phyloP scores from a whole-genome alignment of 2,113 vertebrate species.

The Melanotaenia duboulayi region DNA sequence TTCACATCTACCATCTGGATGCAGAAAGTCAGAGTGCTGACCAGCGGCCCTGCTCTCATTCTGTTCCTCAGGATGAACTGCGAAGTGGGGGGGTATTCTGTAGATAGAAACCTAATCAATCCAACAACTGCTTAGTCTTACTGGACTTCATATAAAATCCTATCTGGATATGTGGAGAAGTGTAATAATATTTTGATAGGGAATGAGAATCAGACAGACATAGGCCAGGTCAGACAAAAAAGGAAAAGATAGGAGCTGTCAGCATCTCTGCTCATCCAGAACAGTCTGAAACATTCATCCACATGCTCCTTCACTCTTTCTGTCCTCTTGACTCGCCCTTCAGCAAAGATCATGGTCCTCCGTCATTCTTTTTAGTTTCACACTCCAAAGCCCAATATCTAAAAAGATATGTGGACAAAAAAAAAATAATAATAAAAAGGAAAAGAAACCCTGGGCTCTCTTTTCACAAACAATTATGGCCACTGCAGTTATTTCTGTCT shows the following conservation, averaged over 20 bases:
- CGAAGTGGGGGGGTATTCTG: constrained; percentile 34
- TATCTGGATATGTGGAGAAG: constrained; percentile 35
- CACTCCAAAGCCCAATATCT: constrained; percentile 65
- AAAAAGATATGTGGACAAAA: constrained; percentile 68
- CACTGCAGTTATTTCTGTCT: constrained; percentile 57
- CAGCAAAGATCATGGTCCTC: constrained; percentile 44
- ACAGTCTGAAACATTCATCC: constrained; percentile 58
- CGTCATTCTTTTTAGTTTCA: constrained; percentile 71
- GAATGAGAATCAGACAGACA: constrained; percentile 11
- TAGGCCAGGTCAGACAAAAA: constrained; percentile 17
- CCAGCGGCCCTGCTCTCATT: constrained; percentile 73
- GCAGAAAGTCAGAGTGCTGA: constrained; percentile 75
- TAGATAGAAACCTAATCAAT: constrained; percentile 51
- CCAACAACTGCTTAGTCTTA: constrained; percentile 31
- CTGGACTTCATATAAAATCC: constrained; percentile 38
- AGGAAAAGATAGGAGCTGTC: constrained; percentile 42
- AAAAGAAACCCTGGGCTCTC: constrained; percentile 64
- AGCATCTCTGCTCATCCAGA: constrained; percentile 63
- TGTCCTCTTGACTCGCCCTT: constrained; percentile 18
- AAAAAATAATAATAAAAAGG: too few species aligned
- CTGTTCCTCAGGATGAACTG: constrained; percentile 58
- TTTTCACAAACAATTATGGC: constrained; percentile 62
- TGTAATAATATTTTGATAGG: constrained; percentile 43
- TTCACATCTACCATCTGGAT: constrained; percentile 82
- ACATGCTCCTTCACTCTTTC: constrained; percentile 15